Evolutionary conservation across 2,113 vertebrate genomes (phyloP).

Genomic region (Irena cyanogastra): DNA sequence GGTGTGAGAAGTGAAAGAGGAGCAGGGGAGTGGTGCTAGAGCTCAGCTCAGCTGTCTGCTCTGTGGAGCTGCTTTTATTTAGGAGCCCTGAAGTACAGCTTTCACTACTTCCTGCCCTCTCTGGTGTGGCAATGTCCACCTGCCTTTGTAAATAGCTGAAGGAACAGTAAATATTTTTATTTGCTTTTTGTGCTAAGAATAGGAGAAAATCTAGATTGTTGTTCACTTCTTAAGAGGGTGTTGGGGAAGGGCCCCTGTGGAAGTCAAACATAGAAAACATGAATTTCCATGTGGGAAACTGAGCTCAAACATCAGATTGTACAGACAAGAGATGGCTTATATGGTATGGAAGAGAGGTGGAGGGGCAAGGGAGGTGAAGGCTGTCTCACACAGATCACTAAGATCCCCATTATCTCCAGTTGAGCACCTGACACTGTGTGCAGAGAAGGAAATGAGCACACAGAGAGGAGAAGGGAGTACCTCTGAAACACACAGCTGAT

Average conservation of each 20-base stretch:
- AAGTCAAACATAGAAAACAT: neutral
- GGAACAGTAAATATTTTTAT: neutral
- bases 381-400: neutral
- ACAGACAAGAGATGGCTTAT: neutral
- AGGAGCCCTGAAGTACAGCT: neutral
- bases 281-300: neutral
- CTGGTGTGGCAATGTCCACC: neutral
- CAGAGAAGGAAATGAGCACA: neutral
- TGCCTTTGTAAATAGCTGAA: neutral
- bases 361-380: neutral
- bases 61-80: neutral
- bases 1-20: neutral
- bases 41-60: neutral
- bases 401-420: neutral
- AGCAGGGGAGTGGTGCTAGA: neutral
- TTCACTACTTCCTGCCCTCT: neutral
- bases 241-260: neutral
- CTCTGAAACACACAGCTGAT: neutral
- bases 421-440: neutral
- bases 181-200: neutral
- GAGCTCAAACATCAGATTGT: neutral
- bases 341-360: neutral
- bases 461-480: neutral
- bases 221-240: neutral
- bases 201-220: neutral